Evolutionary conservation across 2,797 vertebrate genomes (phyloP), one percentile per base, ranked within the genome.

Genomic region (Clarias fuscus): DNA sequence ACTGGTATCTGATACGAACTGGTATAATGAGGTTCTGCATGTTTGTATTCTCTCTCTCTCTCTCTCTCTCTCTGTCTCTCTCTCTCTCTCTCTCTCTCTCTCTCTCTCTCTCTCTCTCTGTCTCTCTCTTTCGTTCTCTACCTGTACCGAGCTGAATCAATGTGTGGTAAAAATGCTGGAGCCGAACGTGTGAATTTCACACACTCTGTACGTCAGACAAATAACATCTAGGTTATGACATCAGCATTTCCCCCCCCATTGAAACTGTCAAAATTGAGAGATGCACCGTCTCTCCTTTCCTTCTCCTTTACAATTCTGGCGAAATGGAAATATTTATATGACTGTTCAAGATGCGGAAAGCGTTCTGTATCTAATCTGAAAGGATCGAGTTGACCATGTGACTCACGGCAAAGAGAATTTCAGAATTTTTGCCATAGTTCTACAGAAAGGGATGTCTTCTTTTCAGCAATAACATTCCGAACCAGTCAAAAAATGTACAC

Each of bases 171-270:
- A 61, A 40, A 40, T 62, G 30, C 76, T 79, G 18, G 56, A 79
- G 76, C 20, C 13, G 67, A 86, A 87, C 43, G 30, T 65, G 73
- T 82, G 79, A 86, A 87, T 90, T 84, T 84, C 78, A 76, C 65
- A 85, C 83, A 43, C 59, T 58, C 79, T 53, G 15, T 83, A 27
- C 58, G 58, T 86, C 80, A 88, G 84, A 86, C 82, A 76, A 88
- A 87, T 64, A 89, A 88, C 83, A 88, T 40, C 56, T 43, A 80
- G 87, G 85, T 88, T 83, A 87, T 84, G 82, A 86, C 77, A 84
- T 87, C 88, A 82, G 78, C 86, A 79, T 85, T 82, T 85, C 84
- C 67, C 81, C 58, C 85, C 77, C 30, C 82, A 86, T 84, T 88
- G 79, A 77, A 85, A 77, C 88, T 88, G 85, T 84, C 62, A 84